phyloP scores from a whole-genome alignment of 1,140 invertebrate species.

The Drosophila erecta region DNA sequence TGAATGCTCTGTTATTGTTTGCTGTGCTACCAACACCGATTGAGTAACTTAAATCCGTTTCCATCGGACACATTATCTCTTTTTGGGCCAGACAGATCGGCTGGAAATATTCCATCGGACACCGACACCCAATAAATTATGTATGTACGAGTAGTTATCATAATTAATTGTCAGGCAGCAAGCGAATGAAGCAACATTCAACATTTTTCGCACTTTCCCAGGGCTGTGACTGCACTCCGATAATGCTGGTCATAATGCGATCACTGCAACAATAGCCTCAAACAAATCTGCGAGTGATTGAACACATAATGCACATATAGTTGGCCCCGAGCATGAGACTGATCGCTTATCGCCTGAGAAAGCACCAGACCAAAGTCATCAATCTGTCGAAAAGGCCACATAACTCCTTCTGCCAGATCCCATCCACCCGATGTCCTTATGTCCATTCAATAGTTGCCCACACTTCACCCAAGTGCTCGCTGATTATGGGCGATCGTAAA shows the following conservation, averaged over 20 bases:
- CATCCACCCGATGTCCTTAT: slow-evolving; percentile 1
- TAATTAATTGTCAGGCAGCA: slow-evolving; percentile 51
- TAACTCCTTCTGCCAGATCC: neutral
- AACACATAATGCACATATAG: slow-evolving; percentile 59
- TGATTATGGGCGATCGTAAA: slow-evolving; percentile 58
- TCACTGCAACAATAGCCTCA: slow-evolving; percentile 26
- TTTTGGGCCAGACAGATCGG: slow-evolving; percentile 34
- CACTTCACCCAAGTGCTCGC: slow-evolving; percentile 21
- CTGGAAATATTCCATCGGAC: slow-evolving; percentile 67
- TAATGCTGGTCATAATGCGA: slow-evolving; percentile 33
- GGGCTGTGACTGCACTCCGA: slow-evolving; percentile 54
- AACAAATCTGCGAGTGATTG: slow-evolving; percentile 55
- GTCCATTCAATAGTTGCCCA: slow-evolving; percentile 33
- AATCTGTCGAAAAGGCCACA: slow-evolving; percentile 32
- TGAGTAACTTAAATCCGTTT: slow-evolving; percentile 9
- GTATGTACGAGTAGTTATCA: slow-evolving; percentile 50
- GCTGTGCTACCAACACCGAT: slow-evolving; percentile 6
- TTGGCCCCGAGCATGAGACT: slow-evolving; percentile 3
- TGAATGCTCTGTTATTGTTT: slow-evolving; percentile 24
- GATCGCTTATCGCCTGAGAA: slow-evolving; percentile 68
- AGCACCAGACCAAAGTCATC: slow-evolving; percentile 36
- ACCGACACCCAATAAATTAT: slow-evolving; percentile 56
- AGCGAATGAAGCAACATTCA: slow-evolving; percentile 28
- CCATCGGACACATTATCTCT: slow-evolving; percentile 41
- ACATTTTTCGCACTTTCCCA: slow-evolving; percentile 69